A percentile compares a stretch with the other conserved stretches of the same genome.
Evolutionary conservation across 2,888 invertebrate species (phyloP).

Genomic region (Harpagoxenus sublaevis): DNA sequence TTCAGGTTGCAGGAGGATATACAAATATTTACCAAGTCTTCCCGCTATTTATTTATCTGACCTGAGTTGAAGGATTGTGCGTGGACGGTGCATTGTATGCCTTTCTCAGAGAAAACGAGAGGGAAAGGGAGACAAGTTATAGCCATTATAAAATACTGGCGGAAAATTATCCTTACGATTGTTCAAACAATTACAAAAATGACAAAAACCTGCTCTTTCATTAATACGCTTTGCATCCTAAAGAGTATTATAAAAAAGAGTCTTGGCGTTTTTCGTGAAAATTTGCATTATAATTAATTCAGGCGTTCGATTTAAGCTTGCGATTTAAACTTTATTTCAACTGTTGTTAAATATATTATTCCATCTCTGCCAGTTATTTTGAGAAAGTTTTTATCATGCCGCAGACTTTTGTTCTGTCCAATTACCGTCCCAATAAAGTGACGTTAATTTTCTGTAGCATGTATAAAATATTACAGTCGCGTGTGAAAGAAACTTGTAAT

Average conservation of each 20-base stretch:
- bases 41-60: slow-evolving; percentile 79
- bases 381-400: slow-evolving; percentile 19
- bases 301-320: neutral
- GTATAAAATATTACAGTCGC: neutral
- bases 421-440: slow-evolving; percentile 24
- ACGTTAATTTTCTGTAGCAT: slow-evolving; percentile 16
- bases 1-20: slow-evolving; percentile 65
- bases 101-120: slow-evolving; percentile 19
- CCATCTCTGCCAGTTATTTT: slow-evolving; percentile 16
- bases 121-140: neutral
- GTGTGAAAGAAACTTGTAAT: too few species aligned
- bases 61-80: slow-evolving; percentile 68
- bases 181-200: slow-evolving; percentile 66
- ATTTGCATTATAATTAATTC: slow-evolving; percentile 16
- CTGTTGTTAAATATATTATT: slow-evolving; percentile 17
- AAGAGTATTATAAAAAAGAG: neutral
- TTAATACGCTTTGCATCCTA: neutral
- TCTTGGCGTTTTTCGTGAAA: neutral
- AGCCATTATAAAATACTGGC: neutral
- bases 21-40: slow-evolving; percentile 78
- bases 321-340: slow-evolving; percentile 3
- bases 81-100: neutral
- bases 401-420: slow-evolving; percentile 18
- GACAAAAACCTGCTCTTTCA: slow-evolving; percentile 40
- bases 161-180: slow-evolving; percentile 69